A percentile compares a stretch with the other conserved stretches of the same genome.
These are phyloP conservation scores for Eidolon helvum DNA, from an alignment of 2,113 vertebrate species.

Conservation along the genomic window DNA sequence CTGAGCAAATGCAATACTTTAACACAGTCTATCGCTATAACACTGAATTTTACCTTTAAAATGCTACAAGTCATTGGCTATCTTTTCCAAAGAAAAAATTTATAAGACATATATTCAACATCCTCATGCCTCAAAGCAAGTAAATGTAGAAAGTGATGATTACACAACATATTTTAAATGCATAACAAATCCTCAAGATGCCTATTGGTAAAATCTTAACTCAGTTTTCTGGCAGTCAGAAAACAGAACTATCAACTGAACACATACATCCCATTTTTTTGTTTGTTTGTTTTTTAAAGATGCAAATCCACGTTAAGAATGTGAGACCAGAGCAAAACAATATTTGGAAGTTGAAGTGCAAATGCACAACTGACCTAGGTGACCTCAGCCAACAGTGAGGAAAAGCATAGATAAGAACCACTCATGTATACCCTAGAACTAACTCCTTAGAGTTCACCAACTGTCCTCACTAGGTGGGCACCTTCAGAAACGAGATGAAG, in stretches of 20 bases:
- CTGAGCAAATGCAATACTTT: background rate
- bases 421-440: too few relatives aligned
- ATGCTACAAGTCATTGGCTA: background rate
- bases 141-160: background rate
- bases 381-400: background rate
- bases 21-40: background rate
- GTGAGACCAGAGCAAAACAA: background rate
- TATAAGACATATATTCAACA: background rate
- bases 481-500: background rate
- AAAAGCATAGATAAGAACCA: background rate
- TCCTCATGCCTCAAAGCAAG: background rate
- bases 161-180: background rate
- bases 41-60: background rate
- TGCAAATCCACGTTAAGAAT: background rate
- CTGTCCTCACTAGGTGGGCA: fast-evolving
- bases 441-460: background rate
- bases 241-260: background rate
- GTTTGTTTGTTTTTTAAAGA: background rate
- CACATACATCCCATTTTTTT: too few relatives aligned
- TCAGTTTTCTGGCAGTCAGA: background rate
- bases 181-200: background rate
- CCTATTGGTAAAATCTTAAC: background rate
- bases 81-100: background rate
- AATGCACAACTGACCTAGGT: background rate
- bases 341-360: background rate